These are phyloP conservation scores for Sebastes minor DNA, from an alignment of 2,797 vertebrate genomes.

Conservation along the genomic window DNA sequence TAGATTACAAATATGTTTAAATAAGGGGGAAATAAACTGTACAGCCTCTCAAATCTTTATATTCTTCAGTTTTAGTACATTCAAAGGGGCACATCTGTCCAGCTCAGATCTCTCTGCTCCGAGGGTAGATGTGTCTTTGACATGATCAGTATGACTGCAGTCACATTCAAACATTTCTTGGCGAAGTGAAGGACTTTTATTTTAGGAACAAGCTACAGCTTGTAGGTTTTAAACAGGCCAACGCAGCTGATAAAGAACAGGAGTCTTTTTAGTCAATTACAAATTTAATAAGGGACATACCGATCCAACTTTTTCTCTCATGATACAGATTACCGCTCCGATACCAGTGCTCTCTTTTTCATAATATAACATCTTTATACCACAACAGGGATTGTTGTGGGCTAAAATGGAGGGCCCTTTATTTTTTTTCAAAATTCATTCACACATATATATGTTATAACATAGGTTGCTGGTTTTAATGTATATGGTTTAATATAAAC, in stretches of 20 bases:
- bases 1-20: neutral
- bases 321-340: neutral
- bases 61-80: neutral
- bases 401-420: neutral
- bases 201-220: constrained; percentile 15
- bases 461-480: neutral
- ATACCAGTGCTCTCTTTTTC: neutral
- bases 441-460: neutral
- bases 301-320: neutral
- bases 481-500: neutral
- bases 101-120: constrained; percentile 30
- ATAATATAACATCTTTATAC: neutral
- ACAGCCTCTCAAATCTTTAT: neutral
- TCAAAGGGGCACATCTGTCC: constrained; percentile 19
- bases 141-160: constrained; percentile 65
- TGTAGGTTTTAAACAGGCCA: neutral
- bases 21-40: neutral
- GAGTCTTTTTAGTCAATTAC: neutral
- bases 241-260: neutral
- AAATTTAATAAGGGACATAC: neutral
- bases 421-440: neutral
- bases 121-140: constrained; percentile 36
- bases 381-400: neutral
- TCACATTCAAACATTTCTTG: constrained; percentile 47
- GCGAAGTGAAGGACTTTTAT: constrained; percentile 35